Evolutionary conservation across 2,113 vertebrate genomes (phyloP), one percentile per base, ranked within the genome.

Genomic region (Craseonycteris thonglongyai): DNA sequence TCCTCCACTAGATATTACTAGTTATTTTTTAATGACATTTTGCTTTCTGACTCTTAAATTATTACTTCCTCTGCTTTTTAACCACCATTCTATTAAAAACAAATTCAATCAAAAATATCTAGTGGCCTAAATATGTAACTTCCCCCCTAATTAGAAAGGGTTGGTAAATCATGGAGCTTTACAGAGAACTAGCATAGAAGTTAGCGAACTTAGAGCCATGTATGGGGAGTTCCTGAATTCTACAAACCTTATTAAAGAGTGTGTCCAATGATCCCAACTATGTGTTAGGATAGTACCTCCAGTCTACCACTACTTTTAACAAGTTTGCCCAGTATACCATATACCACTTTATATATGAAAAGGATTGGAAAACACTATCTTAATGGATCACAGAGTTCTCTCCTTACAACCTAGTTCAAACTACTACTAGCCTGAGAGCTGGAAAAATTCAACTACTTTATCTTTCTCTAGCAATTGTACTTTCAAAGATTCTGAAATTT

Each of bases 21-120:
- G 15, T 54, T 59, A 90, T 74, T 90, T 93, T 91, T 69, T 81
- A 84, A 86, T 51, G 22, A 61, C 4, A 88, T 78, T 95, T 76
- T 88, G 28, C 24, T 82, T 82, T 88, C 76, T 61, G 30, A 75
- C 51, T 85, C 35, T 58, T 56, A 84, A 69, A 69, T 71, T 61
- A 78, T 38, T 35, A 68, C 51, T 69, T 63, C 54, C 18, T 93
- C 30, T 75, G 24, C n/a, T 94, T 65, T 91, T 69, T 54, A 61
- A 83, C 11, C 49, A 87, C 35, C 19, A 71, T 47, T 91, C 51
- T 30, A 91, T 21, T 82, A 30, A 80, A 90, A 26, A 87, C 12
- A 84, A 87, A 83, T 71, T 65, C 61, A 84, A 78, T 54, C 3
- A 61, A 65, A 93, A 81, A 80, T 28, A 86, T 59, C 56, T 80